Evolutionary conservation across 2,113 vertebrate species (phyloP), one percentile per base, ranked within the genome.

Genomic region (Phrynosoma blainvillii): DNA sequence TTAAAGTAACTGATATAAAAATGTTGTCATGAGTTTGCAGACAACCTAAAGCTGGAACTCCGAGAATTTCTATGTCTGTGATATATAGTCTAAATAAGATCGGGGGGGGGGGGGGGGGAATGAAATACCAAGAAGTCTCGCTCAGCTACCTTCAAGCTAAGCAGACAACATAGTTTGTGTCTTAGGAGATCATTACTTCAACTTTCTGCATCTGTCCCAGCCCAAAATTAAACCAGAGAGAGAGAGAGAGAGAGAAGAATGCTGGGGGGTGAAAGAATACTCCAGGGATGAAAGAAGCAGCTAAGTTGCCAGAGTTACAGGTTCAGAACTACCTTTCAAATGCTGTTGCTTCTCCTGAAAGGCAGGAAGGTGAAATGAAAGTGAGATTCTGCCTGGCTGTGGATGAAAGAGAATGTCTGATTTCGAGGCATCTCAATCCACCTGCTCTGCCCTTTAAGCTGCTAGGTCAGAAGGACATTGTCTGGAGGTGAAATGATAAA

Each of bases 351-450:
- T 0, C 5, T 78, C 93, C 90, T 40, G 76, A 87, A 74, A 85
- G 91, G 93, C 87, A 93, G 95, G 91, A 93, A 93, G 94, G 75
- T 94, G 94, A 92, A 8, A 86, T 78, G 93, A 93, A 95, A 90
- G 89, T 10, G 82, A 95, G 89, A 79, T 62, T 85, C 78, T 11
- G 89, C 79, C 91, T 96, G 92, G 91, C 14, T 11, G 9, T 30
- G 79, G 94, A 95, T 95, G 89, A 95, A 93, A 95, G 92, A 91
- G 92, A 71, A 89, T 85, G 80, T 79, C 36, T 16, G 89, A 89
- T 90, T 93, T 92, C 86, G 2, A 5, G 94, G 88, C 91, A 94
- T 90, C 87, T 86, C 88, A 92, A 1, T 88, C 94, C 89, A 90
- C 92, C 93, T 94, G 91, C 85, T 88, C 30, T 12, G 89, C 81